phyloP scores from a whole-genome alignment of 1,140 invertebrate genomes.

The Lethocerus indicus region DNA sequence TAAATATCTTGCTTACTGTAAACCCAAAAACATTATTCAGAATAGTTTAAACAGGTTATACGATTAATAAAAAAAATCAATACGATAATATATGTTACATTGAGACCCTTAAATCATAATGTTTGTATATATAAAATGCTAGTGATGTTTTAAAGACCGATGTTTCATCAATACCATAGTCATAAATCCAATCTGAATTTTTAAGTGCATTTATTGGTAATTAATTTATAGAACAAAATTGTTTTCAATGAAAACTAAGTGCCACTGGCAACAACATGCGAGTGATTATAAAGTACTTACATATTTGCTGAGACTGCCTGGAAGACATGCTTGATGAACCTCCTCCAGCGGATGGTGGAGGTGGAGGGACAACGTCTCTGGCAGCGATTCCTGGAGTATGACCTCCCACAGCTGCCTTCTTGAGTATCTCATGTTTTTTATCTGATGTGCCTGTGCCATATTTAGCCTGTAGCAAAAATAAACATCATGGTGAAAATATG shows the following conservation, averaged over 20 bases:
- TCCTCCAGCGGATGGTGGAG: not conserved
- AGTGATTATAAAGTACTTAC: slow-evolving; percentile 3
- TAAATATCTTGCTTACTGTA: not conserved
- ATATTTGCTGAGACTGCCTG: slow-evolving; percentile 3
- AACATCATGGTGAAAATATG: no score
- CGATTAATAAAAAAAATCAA: not conserved
- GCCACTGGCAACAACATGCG: not conserved
- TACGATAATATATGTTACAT: not conserved
- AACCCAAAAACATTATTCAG: not conserved
- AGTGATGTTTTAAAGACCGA: no score
- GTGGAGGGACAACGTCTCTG: slow-evolving; percentile 11
- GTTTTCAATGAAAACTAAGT: not conserved
- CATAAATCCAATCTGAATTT: not conserved
- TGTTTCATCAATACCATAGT: no score
- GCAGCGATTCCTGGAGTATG: slow-evolving; percentile 9
- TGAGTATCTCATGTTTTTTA: slow-evolving; percentile 15
- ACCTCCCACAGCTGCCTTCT: slow-evolving; percentile 17
- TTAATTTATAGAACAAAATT: not conserved
- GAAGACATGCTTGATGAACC: not conserved
- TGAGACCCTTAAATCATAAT: not conserved
- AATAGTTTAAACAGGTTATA: not conserved
- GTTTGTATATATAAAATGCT: not conserved
- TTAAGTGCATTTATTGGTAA: slow-evolving; percentile 1
- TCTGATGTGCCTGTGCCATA: slow-evolving; percentile 10
- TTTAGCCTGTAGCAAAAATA: slow-evolving; percentile 13